Evolutionary conservation across 35 echinoderm and acorn worm genomes (phyloP).

Genomic region (Amphiura filiformis): DNA sequence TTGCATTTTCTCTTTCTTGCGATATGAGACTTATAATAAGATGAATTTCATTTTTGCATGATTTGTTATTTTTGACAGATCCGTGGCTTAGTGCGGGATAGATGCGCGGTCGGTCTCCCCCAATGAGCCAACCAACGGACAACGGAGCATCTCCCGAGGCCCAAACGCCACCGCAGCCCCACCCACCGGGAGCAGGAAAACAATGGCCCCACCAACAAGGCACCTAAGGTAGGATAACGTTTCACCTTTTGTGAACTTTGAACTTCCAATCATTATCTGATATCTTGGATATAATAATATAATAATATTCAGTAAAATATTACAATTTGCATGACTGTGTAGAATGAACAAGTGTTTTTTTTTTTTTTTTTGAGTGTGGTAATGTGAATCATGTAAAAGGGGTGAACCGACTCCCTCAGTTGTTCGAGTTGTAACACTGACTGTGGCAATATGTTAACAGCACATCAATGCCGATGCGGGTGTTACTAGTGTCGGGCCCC

Average conservation of each 20-base stretch:
- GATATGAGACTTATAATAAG: background rate
- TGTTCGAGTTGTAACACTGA: background rate
- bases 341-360: too few relatives aligned
- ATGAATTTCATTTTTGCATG: conserved; percentile 7
- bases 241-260: too few relatives aligned
- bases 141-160: conserved; percentile 8
- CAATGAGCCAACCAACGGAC: background rate
- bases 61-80: conserved; percentile 12
- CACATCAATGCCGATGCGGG: background rate
- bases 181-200: conserved; percentile 3
- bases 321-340: too few relatives aligned
- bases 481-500: background rate
- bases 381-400: too few relatives aligned
- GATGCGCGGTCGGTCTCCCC: background rate
- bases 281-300: too few relatives aligned
- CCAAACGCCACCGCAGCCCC: background rate
- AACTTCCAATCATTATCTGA: too few relatives aligned
- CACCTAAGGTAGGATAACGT: background rate
- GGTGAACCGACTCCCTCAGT: too few relatives aligned
- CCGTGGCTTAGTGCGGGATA: background rate
- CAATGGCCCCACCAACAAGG: background rate
- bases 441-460: background rate
- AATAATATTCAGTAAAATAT: too few relatives aligned
- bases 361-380: too few relatives aligned
- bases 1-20: too few relatives aligned